Evolutionary conservation across 2,113 vertebrate species (phyloP).

Genomic region (Pangasianodon hypophthalmus): DNA sequence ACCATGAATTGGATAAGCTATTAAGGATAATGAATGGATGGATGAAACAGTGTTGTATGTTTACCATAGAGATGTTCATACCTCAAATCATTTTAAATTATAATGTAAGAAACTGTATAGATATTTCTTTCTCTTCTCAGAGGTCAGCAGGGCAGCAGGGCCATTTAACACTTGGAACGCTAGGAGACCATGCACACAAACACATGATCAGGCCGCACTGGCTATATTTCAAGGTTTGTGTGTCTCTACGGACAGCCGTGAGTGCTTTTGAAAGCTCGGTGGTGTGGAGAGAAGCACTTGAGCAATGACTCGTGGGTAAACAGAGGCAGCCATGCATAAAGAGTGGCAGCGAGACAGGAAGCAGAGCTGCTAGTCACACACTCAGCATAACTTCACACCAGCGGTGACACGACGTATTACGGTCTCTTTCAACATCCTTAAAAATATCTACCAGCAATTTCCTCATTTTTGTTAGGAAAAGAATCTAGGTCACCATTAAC

Average conservation of each 20-base stretch:
- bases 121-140: neutral
- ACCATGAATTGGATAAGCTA: neutral
- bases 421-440: conserved; percentile 22
- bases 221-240: conserved; percentile 64
- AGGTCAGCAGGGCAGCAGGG: conserved; percentile 11
- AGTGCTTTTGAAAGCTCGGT: conserved; percentile 41
- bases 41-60: neutral
- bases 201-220: conserved; percentile 20
- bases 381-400: conserved; percentile 32
- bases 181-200: neutral
- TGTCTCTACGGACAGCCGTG: conserved; percentile 60
- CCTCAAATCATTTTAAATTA: neutral
- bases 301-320: conserved; percentile 71
- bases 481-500: conserved; percentile 35
- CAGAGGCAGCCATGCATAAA: conserved; percentile 68
- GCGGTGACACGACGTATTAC: neutral
- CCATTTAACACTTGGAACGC: neutral
- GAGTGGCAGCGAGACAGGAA: conserved; percentile 48
- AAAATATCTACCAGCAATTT: conserved; percentile 25
- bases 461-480: neutral
- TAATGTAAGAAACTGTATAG: neutral
- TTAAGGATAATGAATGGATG: neutral
- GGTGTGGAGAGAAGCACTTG: conserved; percentile 64
- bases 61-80: neutral
- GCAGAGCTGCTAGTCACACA: conserved; percentile 20